Base-by-base conservation (phyloP, 2,797 vertebrate genomes). In the Phoxinus dragarum region DNA sequence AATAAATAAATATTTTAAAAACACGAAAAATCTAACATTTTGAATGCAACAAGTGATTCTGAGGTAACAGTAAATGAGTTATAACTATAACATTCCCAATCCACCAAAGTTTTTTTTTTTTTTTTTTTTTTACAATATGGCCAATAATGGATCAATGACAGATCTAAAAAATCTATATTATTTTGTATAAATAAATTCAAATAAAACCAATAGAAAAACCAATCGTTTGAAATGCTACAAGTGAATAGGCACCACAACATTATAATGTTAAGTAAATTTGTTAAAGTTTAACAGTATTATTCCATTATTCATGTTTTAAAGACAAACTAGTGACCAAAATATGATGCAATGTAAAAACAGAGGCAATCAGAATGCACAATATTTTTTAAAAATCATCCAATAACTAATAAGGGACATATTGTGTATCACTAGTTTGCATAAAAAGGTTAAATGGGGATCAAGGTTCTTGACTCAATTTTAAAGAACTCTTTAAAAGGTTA, bases 211-310 rank as follows among this genome's bases (percentile, higher is more conserved):
- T 19, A 11, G 4, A 21, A 42, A 6, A 27, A 72, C 2, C 6
- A 47, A 0, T 17, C 0, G 1, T 47, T 47, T 47, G 42, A 27
- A 47, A 47, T 31, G n/a, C 40, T 17, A 72, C 1, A 19, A 73
- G n/a, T 9, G 2, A 47, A 47, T 17, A 44, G 23, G 69, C 23
- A 31, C 14, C 7, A 27, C 40, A 47, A 47, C 3, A 16, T n/a
- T 71, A 71, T 44, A 71, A 71, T 27, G n/a, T 72, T 44, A 72
- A 44, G 40, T 72, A 72, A 44, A 72, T 72, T 47, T 72, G 14
- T 5, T 17, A 27, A 27, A 72, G 14, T 47, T 47, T 31, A 73
- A 49, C 66, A 11, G 4, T 10, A 6, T 21, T 19, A 10, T 17
- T 34, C 3, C 34, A 66, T 64, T 64, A n/a, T 14, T 19, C 34